phyloP scores from a whole-genome alignment of 2,113 vertebrate genomes.

The Peromyscus maniculatus region DNA sequence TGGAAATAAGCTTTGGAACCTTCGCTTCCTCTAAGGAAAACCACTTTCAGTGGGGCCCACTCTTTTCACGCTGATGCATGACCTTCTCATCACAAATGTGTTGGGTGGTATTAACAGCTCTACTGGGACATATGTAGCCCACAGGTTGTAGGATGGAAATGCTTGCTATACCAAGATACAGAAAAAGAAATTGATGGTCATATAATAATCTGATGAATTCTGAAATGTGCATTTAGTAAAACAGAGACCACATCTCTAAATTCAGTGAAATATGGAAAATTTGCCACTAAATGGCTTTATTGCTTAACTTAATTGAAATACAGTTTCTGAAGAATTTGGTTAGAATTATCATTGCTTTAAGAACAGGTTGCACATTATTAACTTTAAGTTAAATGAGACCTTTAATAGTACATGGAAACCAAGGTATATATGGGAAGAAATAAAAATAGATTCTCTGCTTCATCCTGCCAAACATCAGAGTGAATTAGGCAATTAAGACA shows the following conservation, averaged over 20 bases:
- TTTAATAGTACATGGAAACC: not conserved
- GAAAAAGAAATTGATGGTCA: not conserved
- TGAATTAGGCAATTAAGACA: not conserved
- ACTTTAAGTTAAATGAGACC: conserved; percentile 40
- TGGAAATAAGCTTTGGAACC: not conserved
- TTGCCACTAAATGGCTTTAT: conserved; percentile 68
- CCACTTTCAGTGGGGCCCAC: not conserved
- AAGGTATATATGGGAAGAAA: not conserved
- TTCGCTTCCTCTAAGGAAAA: not conserved
- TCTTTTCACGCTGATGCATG: not conserved
- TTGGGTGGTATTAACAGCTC: not conserved
- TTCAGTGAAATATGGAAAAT: conserved; percentile 51
- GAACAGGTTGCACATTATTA: not conserved
- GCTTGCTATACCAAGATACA: not conserved
- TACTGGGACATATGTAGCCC: not conserved
- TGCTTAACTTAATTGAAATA: conserved; percentile 57
- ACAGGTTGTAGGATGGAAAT: not conserved
- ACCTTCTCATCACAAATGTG: not conserved
- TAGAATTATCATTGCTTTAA: conserved; percentile 26
- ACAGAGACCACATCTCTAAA: conserved; percentile 8
- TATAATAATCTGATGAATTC: conserved; percentile 7
- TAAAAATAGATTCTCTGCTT: not conserved
- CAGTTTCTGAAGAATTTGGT: conserved; percentile 43
- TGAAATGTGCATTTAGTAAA: conserved; percentile 37
- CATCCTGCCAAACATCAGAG: not conserved